phyloP scores from a whole-genome alignment of 2,888 invertebrate genomes.

The Eremobia ochroleuca region DNA sequence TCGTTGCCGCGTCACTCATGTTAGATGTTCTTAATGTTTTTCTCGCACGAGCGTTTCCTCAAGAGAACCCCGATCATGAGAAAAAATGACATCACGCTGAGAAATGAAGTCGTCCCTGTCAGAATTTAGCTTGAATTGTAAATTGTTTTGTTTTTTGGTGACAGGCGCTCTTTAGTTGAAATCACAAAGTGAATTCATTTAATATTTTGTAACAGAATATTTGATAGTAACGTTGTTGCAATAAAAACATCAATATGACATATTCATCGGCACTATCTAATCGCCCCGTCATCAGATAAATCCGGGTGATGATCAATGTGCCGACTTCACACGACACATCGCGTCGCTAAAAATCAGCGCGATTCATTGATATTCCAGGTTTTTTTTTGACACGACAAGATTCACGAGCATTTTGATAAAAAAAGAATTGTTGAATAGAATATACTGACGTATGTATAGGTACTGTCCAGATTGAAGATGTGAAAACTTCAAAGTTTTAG shows the following conservation, averaged over 20 bases:
- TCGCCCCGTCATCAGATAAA: conserved; percentile 10
- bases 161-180: conserved; percentile 19
- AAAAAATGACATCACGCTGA: conserved; percentile 56
- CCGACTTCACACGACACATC: conserved; percentile 31
- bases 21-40: conserved; percentile 57
- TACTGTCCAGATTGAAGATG: not conserved
- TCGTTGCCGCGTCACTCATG: conserved; percentile 37
- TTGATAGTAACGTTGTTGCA: not conserved
- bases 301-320: conserved; percentile 22
- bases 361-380: conserved; percentile 31
- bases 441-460: not conserved
- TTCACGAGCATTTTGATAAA: conserved; percentile 26
- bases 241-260: conserved; percentile 12
- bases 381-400: conserved; percentile 35
- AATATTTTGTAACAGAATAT: conserved; percentile 12
- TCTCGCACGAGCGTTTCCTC: conserved; percentile 45
- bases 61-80: conserved; percentile 45
- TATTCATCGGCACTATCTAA: conserved; percentile 20
- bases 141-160: conserved; percentile 53
- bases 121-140: conserved; percentile 59
- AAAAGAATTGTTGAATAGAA: conserved; percentile 26
- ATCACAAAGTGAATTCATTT: conserved; percentile 23
- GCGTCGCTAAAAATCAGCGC: conserved; percentile 20
- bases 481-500: conserved; percentile 23
- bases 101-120: conserved; percentile 66